Conservation (phyloP, 1,140 invertebrate species). For the Paramacrobiotus metropolitanus region DNA sequence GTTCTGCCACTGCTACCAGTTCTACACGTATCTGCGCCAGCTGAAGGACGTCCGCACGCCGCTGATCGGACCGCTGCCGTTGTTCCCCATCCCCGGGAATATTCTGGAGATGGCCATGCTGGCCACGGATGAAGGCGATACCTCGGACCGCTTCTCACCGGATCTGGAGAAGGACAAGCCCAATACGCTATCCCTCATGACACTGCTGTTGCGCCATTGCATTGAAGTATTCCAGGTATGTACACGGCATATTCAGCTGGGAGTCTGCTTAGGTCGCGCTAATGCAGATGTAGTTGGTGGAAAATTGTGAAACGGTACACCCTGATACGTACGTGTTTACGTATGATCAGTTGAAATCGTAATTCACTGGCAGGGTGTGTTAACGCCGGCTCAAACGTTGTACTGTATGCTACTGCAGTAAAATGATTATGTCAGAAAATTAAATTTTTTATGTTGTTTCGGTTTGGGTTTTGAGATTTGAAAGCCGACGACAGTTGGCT, state of each 20-base stretch:
- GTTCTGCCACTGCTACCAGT: not conserved
- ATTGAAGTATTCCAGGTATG: not conserved
- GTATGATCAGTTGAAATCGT: too few relatives aligned
- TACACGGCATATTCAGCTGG: too few relatives aligned
- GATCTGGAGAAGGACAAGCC: slow-evolving; percentile 3
- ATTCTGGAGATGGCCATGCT: slow-evolving; percentile 1
- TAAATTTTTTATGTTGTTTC: too few relatives aligned
- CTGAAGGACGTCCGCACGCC: not conserved
- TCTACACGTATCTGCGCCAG: not conserved
- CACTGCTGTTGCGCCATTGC: not conserved
- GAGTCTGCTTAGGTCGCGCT: not conserved
- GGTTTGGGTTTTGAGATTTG: too few relatives aligned
- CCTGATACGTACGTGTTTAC: too few relatives aligned
- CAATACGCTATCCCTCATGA: not conserved
- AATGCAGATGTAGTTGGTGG: not conserved
- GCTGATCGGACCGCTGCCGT: not conserved
- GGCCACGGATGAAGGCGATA: not conserved
- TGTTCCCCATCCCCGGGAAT: not conserved
- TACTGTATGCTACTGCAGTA: too few relatives aligned
- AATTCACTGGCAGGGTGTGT: too few relatives aligned
- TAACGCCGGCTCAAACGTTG: too few relatives aligned
- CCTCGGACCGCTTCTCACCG: slow-evolving; percentile 2
- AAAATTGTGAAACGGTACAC: too few relatives aligned
- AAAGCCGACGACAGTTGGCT: too few relatives aligned
- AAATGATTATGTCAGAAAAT: too few relatives aligned